phyloP scores from a whole-genome alignment of 2,888 invertebrate genomes.

The Agrotis exclamationis region DNA sequence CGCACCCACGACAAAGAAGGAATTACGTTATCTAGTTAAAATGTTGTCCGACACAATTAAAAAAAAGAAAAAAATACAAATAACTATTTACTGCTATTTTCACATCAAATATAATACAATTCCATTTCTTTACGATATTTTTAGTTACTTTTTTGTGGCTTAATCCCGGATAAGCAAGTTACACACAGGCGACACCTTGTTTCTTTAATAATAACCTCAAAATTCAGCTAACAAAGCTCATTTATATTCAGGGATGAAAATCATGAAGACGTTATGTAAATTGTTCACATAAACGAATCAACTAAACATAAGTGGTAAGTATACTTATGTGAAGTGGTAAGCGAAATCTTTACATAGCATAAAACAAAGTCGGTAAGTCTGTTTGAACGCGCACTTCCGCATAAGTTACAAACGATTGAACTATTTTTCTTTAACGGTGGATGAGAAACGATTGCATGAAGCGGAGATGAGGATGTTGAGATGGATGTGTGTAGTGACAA shows the following conservation, averaged over 20 bases:
- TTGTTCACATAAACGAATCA: slow-evolving; percentile 4
- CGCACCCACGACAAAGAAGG: no score
- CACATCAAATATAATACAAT: no score
- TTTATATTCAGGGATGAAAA: slow-evolving; percentile 37
- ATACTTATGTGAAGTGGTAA: neutral
- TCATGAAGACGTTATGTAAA: slow-evolving; percentile 11
- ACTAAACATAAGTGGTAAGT: slow-evolving; percentile 3
- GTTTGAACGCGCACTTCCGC: neutral
- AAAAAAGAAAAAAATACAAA: no score
- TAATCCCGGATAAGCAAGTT: neutral
- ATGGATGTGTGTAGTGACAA: no score
- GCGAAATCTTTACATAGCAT: neutral
- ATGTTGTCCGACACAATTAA: no score
- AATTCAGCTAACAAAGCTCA: slow-evolving; percentile 1
- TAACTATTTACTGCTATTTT: no score
- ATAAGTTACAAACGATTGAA: neutral
- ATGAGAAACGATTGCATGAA: no score
- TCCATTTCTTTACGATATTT: neutral
- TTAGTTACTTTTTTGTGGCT: neutral
- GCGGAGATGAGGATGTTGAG: no score
- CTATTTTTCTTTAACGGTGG: no score
- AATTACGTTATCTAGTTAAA: no score
- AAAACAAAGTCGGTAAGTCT: neutral
- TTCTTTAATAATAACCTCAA: slow-evolving; percentile 14
- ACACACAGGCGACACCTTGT: slow-evolving; percentile 10